Evolutionary conservation across 2,888 invertebrate genomes (phyloP).

Genomic region (Seira ritae): DNA sequence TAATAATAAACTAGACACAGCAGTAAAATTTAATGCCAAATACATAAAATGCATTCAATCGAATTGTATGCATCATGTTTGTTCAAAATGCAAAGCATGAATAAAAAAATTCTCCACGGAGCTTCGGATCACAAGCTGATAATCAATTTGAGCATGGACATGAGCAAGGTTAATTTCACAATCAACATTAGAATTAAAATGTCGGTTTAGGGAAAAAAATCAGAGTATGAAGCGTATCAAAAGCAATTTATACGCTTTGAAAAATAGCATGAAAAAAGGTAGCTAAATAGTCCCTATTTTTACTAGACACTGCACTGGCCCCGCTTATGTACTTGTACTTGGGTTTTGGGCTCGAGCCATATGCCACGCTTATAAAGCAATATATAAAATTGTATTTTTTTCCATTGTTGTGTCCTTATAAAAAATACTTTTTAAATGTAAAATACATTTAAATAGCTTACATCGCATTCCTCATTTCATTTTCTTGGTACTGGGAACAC

Average conservation of each 20-base stretch:
- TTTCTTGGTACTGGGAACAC: background rate
- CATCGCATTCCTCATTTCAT: background rate
- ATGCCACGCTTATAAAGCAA: background rate
- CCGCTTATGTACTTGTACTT: too few relatives aligned
- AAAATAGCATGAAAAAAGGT: background rate
- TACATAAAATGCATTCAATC: background rate
- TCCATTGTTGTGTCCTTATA: background rate
- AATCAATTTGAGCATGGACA: conserved; percentile 1
- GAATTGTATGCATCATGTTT: background rate
- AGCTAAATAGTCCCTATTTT: too few relatives aligned
- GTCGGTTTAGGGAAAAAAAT: background rate
- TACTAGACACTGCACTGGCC: too few relatives aligned
- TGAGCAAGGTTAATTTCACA: background rate
- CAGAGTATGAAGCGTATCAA: conserved; percentile 14
- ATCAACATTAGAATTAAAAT: background rate
- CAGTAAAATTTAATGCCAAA: too few relatives aligned
- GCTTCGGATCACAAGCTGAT: background rate
- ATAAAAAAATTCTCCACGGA: background rate
- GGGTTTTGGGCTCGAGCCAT: background rate
- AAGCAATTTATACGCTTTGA: conserved; percentile 5
- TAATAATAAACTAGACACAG: too few relatives aligned
- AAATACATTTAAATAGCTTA: background rate
- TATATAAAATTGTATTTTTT: background rate
- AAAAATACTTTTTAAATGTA: background rate
- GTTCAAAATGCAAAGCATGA: background rate